Conservation (phyloP, 2,113 vertebrate species). For the Craseonycteris thonglongyai region DNA sequence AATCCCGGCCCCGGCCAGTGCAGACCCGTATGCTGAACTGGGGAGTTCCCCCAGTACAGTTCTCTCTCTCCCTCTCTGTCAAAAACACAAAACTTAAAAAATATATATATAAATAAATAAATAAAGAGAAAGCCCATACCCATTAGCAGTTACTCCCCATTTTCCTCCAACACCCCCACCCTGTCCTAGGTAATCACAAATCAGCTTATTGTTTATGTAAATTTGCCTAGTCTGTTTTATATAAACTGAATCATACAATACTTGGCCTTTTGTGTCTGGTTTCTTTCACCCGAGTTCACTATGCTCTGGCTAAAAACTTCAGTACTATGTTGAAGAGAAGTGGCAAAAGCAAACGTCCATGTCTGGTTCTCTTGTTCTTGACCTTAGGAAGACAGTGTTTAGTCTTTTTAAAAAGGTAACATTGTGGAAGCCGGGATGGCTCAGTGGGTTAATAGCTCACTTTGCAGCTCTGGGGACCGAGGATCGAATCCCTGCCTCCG, state of each 20-base stretch:
- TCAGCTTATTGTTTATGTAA: neutral
- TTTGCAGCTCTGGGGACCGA: too few species aligned
- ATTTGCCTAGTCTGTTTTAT: neutral
- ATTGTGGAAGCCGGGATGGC: too few species aligned
- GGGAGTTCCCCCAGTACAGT: too few species aligned
- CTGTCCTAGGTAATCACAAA: neutral
- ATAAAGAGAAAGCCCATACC: neutral
- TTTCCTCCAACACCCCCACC: neutral
- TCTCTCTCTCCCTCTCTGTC: too few species aligned
- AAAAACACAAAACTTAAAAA: too few species aligned
- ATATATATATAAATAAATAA: too few species aligned
- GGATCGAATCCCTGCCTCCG: too few species aligned
- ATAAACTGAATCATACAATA: neutral
- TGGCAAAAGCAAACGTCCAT: too few species aligned
- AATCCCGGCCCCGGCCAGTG: too few species aligned
- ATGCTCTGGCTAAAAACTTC: neutral
- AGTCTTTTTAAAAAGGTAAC: neutral
- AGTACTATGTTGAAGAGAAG: too few species aligned
- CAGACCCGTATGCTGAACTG: too few species aligned
- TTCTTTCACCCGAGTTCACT: neutral
- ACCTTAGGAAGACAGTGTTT: neutral
- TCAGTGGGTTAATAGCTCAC: too few species aligned
- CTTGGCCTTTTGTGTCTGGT: neutral
- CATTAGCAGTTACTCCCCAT: neutral
- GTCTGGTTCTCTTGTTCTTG: neutral